These are phyloP conservation scores for Lacanobia wlatinum DNA, from an alignment of 2,888 invertebrate species.

Conservation along the genomic window DNA sequence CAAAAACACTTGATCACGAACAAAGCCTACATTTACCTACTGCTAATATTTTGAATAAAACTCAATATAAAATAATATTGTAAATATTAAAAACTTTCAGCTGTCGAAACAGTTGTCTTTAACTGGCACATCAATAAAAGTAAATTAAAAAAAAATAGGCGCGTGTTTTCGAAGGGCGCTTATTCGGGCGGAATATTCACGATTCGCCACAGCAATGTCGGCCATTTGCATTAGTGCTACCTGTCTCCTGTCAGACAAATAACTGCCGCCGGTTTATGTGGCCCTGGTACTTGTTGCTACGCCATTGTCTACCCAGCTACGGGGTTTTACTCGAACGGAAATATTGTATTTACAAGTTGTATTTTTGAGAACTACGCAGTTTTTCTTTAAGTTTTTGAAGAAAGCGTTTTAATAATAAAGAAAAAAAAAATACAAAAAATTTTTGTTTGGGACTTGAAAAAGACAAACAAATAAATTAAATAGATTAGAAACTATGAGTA, in stretches of 20 bases:
- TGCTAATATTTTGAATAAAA: neutral
- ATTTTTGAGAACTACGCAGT: neutral
- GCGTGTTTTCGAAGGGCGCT: constrained; percentile 52
- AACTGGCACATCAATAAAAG: constrained; percentile 1
- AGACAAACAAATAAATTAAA: too few relatives aligned
- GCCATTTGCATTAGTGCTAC: constrained; percentile 52
- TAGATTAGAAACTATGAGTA: too few relatives aligned
- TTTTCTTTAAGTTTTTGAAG: neutral
- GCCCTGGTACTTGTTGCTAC: constrained; percentile 39
- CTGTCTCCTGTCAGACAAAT: constrained; percentile 39
- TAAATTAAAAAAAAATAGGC: constrained; percentile 44
- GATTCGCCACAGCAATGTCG: constrained; percentile 51
- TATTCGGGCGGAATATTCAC: constrained; percentile 46
- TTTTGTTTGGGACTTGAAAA: too few relatives aligned
- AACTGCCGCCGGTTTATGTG: constrained; percentile 43
- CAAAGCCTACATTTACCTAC: neutral
- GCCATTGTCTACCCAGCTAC: constrained; percentile 6
- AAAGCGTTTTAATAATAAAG: neutral
- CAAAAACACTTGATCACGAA: constrained; percentile 4
- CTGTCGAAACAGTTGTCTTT: constrained; percentile 11
- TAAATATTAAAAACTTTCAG: constrained; percentile 11
- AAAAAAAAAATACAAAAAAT: too few relatives aligned
- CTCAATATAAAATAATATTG: neutral
- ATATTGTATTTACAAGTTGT: neutral
- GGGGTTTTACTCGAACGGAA: neutral